Evolutionary conservation across 1,140 invertebrate genomes (phyloP), one percentile per base, ranked within the genome.

Genomic region (Calephelis virginiensis): DNA sequence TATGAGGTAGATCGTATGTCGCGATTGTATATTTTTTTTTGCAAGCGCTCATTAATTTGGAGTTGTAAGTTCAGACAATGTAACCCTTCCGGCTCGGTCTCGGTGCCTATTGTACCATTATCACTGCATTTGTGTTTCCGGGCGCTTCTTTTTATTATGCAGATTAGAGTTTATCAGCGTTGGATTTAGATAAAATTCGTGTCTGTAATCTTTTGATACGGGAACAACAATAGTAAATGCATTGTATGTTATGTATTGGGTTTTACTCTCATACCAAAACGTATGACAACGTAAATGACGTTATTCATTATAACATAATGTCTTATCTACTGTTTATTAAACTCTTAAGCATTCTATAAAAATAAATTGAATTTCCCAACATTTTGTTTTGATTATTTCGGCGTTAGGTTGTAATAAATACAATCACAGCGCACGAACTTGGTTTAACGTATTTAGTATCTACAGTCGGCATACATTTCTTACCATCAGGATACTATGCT

Each of bases 21-120:
- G 73, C 77, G 83, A 89, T 90, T 89, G 84, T 86, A 76, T 81
- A 82, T 89, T 90, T 90, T 90, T 90, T 28, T 89, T 87, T 89
- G 79, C 80, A 73, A 71, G 67, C 78, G 74, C 83, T 90, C 88
- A 90, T 90, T 90, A 90, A 90, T 90, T 90, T 90, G 81, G 77
- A 86, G 84, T 82, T 80, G 85, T 84, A 80, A 75, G 73, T 82
- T 79, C 81, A 83, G 77, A 84, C 82, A 87, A 87, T 81, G 76
- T 75, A 83, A 85, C 86, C 87, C 83, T 89, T 83, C 79, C 72
- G 66, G 70, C 77, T 78, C 77, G 81, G 80, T 76, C 63, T 38
- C 28, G 56, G 37, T 64, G 63, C 38, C 80, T 77, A 83, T 86
- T 85, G 85, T 83, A 63, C 67, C 71, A 81, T 78, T 83, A 86